Conservation (phyloP, 2,888 invertebrate species). For the Labia minor region DNA sequence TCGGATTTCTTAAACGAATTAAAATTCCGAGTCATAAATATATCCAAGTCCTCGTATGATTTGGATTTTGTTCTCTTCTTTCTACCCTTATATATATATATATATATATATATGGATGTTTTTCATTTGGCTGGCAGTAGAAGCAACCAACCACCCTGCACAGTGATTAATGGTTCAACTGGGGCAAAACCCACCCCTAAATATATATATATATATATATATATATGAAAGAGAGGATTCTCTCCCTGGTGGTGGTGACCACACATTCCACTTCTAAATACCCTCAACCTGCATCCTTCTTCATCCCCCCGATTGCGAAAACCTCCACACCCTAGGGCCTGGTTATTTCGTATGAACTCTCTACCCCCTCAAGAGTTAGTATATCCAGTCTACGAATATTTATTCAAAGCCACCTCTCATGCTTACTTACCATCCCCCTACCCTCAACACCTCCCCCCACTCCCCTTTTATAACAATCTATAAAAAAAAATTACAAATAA, state of each 20-base stretch:
- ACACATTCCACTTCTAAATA: constrained; percentile 3
- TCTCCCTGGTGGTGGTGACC: background rate
- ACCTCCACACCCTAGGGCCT: background rate
- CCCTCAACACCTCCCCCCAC: too few relatives aligned
- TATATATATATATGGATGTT: background rate
- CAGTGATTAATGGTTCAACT: background rate
- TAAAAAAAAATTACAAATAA: too few relatives aligned
- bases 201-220: background rate
- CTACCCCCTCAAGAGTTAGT: background rate
- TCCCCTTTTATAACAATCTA: too few relatives aligned
- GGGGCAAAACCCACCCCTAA: background rate
- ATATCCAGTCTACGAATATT: background rate
- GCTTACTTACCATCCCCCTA: too few relatives aligned
- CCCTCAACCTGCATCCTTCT: background rate
- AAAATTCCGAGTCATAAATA: too few relatives aligned
- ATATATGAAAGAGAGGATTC: background rate
- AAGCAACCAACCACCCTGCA: background rate
- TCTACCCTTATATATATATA: background rate
- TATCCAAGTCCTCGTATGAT: too few relatives aligned
- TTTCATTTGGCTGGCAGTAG: background rate
- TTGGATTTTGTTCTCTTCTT: too few relatives aligned
- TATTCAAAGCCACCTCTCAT: background rate
- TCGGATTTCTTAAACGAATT: too few relatives aligned
- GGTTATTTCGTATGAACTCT: background rate
- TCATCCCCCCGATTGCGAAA: too few relatives aligned